phyloP scores from a whole-genome alignment of 2,113 vertebrate species.

The Alethe diademata region DNA sequence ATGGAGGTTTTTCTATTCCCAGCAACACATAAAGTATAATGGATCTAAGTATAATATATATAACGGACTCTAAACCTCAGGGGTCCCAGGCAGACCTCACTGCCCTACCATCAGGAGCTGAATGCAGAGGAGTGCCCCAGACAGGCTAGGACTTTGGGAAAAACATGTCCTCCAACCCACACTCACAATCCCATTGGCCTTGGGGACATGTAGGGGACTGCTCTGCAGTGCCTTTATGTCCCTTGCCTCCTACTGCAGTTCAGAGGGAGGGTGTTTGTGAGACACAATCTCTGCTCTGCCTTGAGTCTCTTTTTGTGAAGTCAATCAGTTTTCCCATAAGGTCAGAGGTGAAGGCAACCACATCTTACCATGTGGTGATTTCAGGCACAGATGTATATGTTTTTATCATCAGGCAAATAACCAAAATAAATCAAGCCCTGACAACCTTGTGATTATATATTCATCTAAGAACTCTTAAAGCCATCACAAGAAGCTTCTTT shows the following conservation, averaged over 20 bases:
- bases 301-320: not conserved
- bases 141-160: not conserved
- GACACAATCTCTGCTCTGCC: not conserved
- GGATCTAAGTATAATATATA: not conserved
- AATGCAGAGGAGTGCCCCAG: not conserved
- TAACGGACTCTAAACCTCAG: not conserved
- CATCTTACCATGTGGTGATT: not conserved
- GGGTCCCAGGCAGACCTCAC: not conserved
- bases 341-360: not conserved
- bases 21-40: not conserved
- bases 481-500: not conserved
- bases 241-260: not conserved
- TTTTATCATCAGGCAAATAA: not conserved
- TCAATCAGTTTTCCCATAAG: not conserved
- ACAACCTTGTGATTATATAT: not conserved
- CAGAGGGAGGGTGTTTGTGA: not conserved
- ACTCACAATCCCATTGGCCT: not conserved
- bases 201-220: not conserved
- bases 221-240: not conserved
- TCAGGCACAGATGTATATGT: not conserved
- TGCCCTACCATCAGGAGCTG: not conserved
- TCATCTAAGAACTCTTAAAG: not conserved
- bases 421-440: constrained; percentile 4
- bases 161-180: not conserved
- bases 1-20: not conserved